These are phyloP conservation scores for Gasterosteus aculeatus DNA, from an alignment of 2,113 vertebrate species.

Conservation along the genomic window DNA sequence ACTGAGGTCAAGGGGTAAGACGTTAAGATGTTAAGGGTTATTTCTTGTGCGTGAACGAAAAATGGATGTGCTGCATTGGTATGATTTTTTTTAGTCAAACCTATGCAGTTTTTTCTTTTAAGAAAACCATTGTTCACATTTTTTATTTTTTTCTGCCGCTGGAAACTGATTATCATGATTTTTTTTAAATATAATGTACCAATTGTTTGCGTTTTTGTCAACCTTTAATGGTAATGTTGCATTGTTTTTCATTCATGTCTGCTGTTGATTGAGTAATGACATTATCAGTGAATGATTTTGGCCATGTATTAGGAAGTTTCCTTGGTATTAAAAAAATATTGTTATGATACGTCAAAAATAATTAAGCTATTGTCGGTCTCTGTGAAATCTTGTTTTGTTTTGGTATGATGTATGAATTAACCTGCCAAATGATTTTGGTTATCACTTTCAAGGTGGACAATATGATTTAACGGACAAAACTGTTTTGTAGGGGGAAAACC, in stretches of 20 bases:
- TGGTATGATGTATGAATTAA: neutral
- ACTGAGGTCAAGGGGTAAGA: conserved; percentile 51
- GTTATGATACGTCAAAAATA: neutral
- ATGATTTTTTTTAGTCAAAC: neutral
- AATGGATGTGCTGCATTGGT: neutral
- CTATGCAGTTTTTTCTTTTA: neutral
- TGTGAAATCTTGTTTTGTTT: neutral
- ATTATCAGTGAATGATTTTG: neutral
- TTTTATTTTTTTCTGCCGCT: neutral
- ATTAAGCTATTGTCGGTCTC: neutral
- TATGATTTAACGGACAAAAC: neutral
- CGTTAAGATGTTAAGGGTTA: neutral
- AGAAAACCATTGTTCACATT: neutral
- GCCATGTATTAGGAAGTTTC: neutral
- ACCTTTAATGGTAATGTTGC: neutral
- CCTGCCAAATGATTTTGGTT: neutral
- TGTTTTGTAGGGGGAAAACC: neutral
- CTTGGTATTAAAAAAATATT: conserved; percentile 1
- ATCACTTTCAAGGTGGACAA: neutral
- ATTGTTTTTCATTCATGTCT: neutral
- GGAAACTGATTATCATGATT: neutral
- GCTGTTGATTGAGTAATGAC: neutral
- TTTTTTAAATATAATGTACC: neutral
- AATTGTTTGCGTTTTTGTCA: neutral
- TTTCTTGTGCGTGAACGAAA: conserved; percentile 36